Evolutionary conservation across 2,113 vertebrate species (phyloP).

Genomic region (Pao palembangensis): DNA sequence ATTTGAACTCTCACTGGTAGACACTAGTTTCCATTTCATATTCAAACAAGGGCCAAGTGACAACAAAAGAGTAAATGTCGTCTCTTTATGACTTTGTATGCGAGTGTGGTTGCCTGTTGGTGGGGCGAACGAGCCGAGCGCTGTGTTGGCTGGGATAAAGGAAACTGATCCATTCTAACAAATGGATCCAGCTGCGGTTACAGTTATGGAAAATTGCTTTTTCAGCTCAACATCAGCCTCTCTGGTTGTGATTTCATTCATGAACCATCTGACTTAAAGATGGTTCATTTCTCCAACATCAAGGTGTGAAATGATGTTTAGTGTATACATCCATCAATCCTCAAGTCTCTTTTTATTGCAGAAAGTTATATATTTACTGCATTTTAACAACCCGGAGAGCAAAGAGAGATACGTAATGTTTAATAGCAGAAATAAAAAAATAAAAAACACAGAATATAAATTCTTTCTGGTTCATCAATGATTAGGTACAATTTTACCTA

Average conservation of each 20-base stretch:
- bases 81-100: background rate
- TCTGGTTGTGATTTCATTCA: background rate
- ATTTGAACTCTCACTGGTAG: background rate
- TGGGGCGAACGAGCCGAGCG: background rate
- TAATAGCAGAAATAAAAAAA: too few relatives aligned
- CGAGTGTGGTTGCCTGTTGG: background rate
- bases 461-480: too few relatives aligned
- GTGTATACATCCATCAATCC: too few relatives aligned
- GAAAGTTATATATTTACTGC: too few relatives aligned
- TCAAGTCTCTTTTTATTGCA: too few relatives aligned
- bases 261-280: background rate
- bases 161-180: background rate
- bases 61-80: conserved; percentile 2
- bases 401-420: too few relatives aligned
- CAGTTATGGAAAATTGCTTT: background rate
- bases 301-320: background rate
- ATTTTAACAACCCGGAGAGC: too few relatives aligned
- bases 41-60: conserved; percentile 9
- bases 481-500: too few relatives aligned
- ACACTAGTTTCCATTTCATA: conserved; percentile 8
- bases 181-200: background rate
- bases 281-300: background rate
- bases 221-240: background rate
- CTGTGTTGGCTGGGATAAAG: background rate
- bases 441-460: too few relatives aligned